phyloP scores from a whole-genome alignment of 1,140 invertebrate species.

The Hycleus phaleratus region DNA sequence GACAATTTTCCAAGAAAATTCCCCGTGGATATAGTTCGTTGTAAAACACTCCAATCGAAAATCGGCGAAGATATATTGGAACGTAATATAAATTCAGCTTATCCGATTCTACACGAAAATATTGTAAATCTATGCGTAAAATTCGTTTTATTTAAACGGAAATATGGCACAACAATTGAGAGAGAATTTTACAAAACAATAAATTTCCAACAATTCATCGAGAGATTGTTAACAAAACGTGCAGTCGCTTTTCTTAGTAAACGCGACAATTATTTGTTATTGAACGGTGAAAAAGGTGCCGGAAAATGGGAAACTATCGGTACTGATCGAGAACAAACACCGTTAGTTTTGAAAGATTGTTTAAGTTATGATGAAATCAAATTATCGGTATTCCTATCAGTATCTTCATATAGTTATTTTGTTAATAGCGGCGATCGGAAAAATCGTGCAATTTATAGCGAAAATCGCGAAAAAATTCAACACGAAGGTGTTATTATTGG shows the following conservation, averaged over 20 bases:
- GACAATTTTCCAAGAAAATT: conserved; percentile 41
- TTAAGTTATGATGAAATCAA: conserved; percentile 33
- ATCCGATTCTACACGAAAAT: conserved; percentile 45
- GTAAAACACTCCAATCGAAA: conserved; percentile 32
- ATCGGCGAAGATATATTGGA: conserved; percentile 34
- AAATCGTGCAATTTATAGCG: conserved; percentile 20
- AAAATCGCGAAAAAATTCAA: conserved; percentile 17
- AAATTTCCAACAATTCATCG: conserved; percentile 47
- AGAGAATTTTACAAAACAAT: conserved; percentile 49
- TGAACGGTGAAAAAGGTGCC: conserved; percentile 43
- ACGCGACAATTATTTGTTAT: conserved; percentile 45
- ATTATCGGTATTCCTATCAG: conserved; percentile 30
- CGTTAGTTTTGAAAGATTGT: conserved; percentile 31
- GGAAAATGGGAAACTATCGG: conserved; percentile 45
- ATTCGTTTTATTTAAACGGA: conserved; percentile 44
- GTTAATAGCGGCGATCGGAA: conserved; percentile 28
- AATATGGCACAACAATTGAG: conserved; percentile 47
- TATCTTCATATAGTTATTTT: conserved; percentile 29
- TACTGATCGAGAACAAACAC: conserved; percentile 39
- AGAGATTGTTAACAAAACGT: conserved; percentile 49
- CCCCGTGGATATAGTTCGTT: conserved; percentile 40
- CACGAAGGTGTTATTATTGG: conserved; percentile 35
- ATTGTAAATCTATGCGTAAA: conserved; percentile 40
- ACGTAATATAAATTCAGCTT: conserved; percentile 44
- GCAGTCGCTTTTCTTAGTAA: conserved; percentile 47